phyloP scores from a whole-genome alignment of 2,888 invertebrate species.

The Acrobasis suavella region DNA sequence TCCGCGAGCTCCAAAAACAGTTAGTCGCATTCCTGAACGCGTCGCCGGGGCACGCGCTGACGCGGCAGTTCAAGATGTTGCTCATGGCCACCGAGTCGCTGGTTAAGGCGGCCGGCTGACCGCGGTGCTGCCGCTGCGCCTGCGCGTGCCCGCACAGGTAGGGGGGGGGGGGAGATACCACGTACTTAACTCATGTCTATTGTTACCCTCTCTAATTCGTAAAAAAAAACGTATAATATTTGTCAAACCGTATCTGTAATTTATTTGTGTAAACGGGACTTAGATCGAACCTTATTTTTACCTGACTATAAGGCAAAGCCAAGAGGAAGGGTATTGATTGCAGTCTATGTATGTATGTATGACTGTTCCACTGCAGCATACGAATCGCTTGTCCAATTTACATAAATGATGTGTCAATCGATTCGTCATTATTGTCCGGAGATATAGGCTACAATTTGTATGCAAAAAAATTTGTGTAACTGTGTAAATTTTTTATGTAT shows the following conservation, averaged over 20 bases:
- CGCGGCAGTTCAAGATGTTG: conserved; percentile 86
- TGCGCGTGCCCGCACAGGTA: not conserved
- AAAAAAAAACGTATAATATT: not conserved
- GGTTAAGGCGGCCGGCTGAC: conserved; percentile 65
- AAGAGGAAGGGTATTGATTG: too few relatives aligned
- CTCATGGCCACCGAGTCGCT: conserved; percentile 86
- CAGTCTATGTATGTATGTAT: too few relatives aligned
- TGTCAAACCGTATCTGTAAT: not conserved
- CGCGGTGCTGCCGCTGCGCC: conserved; percentile 21
- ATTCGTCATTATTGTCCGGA: too few relatives aligned
- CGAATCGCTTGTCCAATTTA: too few relatives aligned
- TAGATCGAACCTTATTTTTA: too few relatives aligned
- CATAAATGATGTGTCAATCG: too few relatives aligned
- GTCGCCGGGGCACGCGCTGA: conserved; percentile 85
- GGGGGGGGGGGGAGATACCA: not conserved
- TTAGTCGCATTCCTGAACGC: conserved; percentile 85
- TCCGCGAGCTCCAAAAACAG: conserved; percentile 89
- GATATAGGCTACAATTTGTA: too few relatives aligned
- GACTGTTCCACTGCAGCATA: too few relatives aligned
- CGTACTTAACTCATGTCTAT: not conserved
- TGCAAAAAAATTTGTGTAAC: too few relatives aligned
- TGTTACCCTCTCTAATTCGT: too few relatives aligned
- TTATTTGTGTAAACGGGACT: not conserved
- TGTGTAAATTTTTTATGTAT: too few relatives aligned
- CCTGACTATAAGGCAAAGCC: too few relatives aligned